Evolutionary conservation across 1,140 invertebrate species (phyloP).

Genomic region (Meloidogyne chitwoodi): DNA sequence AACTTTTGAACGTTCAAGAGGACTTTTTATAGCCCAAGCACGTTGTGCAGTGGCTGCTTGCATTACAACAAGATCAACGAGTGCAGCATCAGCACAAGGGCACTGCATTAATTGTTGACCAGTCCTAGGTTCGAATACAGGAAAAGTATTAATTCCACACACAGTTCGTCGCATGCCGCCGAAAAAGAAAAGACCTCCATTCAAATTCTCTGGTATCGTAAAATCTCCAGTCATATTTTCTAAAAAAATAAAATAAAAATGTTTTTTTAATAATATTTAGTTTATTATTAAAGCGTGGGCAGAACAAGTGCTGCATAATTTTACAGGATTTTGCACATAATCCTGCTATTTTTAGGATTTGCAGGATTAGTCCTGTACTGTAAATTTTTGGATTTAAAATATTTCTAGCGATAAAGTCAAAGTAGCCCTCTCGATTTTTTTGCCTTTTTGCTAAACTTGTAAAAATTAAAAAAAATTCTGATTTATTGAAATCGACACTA

Average conservation of each 20-base stretch:
- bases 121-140: constrained; percentile 20
- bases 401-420: too few species aligned
- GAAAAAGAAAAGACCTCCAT: constrained; percentile 9
- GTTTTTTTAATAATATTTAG: too few species aligned
- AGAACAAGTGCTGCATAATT: too few species aligned
- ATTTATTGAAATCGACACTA: too few species aligned
- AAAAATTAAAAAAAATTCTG: too few species aligned
- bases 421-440: too few species aligned
- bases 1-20: constrained; percentile 12
- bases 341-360: too few species aligned
- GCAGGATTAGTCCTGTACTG: too few species aligned
- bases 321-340: too few species aligned
- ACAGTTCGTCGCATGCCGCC: constrained; percentile 3
- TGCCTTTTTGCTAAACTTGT: too few species aligned
- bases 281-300: too few species aligned
- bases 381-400: too few species aligned
- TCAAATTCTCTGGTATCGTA: neutral
- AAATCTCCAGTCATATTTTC: neutral
- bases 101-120: constrained; percentile 7
- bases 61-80: constrained; percentile 6
- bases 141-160: constrained; percentile 5
- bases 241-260: neutral
- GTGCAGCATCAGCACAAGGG: constrained; percentile 2
- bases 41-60: neutral
- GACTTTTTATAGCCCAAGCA: neutral